Evolutionary conservation across 2,113 vertebrate genomes (phyloP).

Genomic region (Bujurquina vittata): DNA sequence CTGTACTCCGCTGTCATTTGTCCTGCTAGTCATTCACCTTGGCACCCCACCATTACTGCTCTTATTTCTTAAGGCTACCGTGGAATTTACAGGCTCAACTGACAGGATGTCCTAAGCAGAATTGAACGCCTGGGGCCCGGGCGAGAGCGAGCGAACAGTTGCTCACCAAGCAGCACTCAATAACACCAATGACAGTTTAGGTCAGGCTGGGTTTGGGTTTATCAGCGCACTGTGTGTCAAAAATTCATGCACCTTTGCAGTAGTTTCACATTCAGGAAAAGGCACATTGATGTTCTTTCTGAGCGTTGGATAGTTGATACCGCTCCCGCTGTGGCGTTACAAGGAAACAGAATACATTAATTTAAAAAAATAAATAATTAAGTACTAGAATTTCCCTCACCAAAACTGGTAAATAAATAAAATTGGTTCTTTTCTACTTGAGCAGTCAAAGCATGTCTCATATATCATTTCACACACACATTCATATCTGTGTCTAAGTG

Average conservation of each 20-base stretch:
- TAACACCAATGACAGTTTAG: slow-evolving; percentile 32
- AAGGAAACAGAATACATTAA: neutral
- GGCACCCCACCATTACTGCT: slow-evolving; percentile 12
- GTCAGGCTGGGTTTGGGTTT: slow-evolving; percentile 14
- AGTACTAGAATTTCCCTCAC: neutral
- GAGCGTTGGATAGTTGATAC: neutral
- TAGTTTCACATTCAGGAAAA: no score
- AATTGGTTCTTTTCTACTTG: no score
- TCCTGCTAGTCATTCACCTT: slow-evolving; percentile 39
- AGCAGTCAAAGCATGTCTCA: no score
- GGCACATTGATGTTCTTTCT: neutral
- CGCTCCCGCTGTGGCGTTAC: neutral
- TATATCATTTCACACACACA: no score
- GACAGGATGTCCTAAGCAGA: slow-evolving; percentile 35
- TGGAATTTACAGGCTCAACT: slow-evolving; percentile 38
- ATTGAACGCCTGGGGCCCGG: slow-evolving; percentile 15
- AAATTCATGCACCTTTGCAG: no score
- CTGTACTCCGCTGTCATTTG: slow-evolving; percentile 13
- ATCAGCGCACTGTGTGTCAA: neutral
- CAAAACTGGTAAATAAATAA: neutral
- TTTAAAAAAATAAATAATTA: neutral
- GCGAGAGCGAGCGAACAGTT: neutral
- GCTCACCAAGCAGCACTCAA: slow-evolving; percentile 22
- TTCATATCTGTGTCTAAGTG: no score
- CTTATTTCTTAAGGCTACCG: slow-evolving; percentile 28